Evolutionary conservation across 2,888 invertebrate genomes (phyloP).

Genomic region (Cephus nigrinus): DNA sequence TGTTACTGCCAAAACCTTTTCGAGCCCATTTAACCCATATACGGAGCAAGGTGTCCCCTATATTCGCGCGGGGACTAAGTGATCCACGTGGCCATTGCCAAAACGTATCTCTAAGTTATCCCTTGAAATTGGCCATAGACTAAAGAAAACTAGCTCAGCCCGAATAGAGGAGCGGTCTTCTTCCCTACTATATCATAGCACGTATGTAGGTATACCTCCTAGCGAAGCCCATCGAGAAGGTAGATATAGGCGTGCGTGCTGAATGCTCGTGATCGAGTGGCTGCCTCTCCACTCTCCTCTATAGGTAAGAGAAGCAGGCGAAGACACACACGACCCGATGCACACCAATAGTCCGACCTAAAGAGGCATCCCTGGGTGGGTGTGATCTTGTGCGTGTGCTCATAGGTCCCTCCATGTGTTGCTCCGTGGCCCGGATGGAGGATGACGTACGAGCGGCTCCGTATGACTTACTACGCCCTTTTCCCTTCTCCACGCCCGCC

Average conservation of each 20-base stretch:
- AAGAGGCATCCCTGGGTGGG: slow-evolving; percentile 57
- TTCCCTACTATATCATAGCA: neutral
- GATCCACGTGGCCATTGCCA: neutral
- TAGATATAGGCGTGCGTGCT: slow-evolving; percentile 47
- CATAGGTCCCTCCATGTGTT: slow-evolving; percentile 53
- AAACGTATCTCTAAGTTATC: neutral
- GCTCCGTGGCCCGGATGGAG: slow-evolving; percentile 61
- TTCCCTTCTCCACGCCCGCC: slow-evolving; percentile 62
- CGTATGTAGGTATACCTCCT: neutral
- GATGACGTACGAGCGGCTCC: slow-evolving; percentile 62
- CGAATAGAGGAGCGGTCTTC: neutral
- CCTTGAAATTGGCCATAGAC: neutral
- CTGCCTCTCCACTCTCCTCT: slow-evolving; percentile 22
- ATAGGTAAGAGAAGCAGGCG: slow-evolving; percentile 34
- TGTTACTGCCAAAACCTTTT: neutral
- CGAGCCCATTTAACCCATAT: neutral
- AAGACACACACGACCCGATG: slow-evolving; percentile 20
- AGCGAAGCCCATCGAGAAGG: neutral
- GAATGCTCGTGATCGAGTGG: slow-evolving; percentile 55
- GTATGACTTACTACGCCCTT: slow-evolving; percentile 65
- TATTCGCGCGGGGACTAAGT: neutral
- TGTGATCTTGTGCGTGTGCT: slow-evolving; percentile 43
- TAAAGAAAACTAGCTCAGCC: neutral
- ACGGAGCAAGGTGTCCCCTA: neutral
- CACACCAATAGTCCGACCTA: slow-evolving; percentile 45